phyloP scores from a whole-genome alignment of 2,113 vertebrate species.

The Apteryx owenii region DNA sequence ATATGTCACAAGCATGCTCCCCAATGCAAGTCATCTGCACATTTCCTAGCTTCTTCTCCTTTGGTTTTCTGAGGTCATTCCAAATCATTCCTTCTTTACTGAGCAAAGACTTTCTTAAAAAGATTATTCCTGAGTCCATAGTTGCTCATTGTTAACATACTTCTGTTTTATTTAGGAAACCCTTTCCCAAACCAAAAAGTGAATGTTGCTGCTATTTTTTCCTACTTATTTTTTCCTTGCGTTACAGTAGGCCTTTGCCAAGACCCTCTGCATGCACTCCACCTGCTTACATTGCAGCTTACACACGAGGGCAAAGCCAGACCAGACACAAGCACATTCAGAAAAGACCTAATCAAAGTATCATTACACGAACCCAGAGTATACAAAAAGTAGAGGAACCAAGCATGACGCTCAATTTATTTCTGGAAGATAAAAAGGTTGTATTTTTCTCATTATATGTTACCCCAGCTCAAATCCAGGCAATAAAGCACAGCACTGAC shows the following conservation, averaged over 20 bases:
- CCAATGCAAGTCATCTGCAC: background rate
- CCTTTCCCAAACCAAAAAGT: background rate
- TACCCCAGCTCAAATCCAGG: background rate
- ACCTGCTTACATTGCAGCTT: background rate
- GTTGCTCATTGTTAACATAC: background rate
- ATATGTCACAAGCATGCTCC: no score
- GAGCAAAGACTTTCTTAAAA: background rate
- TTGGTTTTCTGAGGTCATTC: background rate
- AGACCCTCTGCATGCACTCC: background rate
- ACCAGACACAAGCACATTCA: background rate
- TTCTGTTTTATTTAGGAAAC: background rate
- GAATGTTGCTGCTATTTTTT: background rate
- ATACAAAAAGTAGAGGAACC: background rate
- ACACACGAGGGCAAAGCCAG: background rate
- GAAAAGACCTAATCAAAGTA: background rate
- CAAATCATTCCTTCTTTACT: background rate
- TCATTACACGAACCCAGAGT: background rate
- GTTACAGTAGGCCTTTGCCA: background rate
- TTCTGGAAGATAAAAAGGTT: background rate
- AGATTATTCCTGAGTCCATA: background rate
- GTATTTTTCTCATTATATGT: background rate
- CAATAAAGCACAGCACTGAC: background rate
- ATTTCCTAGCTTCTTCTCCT: background rate
- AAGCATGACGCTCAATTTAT: background rate
- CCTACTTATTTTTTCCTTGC: background rate